A percentile compares a stretch with the other conserved stretches of the same genome.
Evolutionary conservation across 1,140 invertebrate species (phyloP).

Genomic region (Bombus confusus): DNA sequence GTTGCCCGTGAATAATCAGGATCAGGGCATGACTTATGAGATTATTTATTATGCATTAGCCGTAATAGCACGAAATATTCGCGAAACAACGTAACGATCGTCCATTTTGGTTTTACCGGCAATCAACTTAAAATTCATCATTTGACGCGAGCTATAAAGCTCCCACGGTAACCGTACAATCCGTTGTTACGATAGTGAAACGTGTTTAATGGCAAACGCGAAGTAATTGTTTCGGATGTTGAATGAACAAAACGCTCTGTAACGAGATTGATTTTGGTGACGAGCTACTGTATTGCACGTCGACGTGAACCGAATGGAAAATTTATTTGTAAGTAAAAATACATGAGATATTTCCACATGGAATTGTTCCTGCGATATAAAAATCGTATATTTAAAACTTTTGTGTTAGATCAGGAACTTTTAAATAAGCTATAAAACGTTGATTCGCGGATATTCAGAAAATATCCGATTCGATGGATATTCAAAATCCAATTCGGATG

Average conservation of each 20-base stretch:
- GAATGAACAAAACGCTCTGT: slow-evolving; percentile 1
- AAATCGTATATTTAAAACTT: too few species aligned
- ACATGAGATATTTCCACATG: too few species aligned
- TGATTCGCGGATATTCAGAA: too few species aligned
- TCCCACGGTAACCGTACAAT: not conserved
- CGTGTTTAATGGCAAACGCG: slow-evolving; percentile 9
- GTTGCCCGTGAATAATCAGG: slow-evolving; percentile 9
- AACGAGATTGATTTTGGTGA: slow-evolving; percentile 8
- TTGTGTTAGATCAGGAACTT: too few species aligned
- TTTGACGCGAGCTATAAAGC: not conserved
- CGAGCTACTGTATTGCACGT: not conserved
- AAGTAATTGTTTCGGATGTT: slow-evolving; percentile 12
- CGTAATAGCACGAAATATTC: slow-evolving; percentile 17
- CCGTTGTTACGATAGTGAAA: not conserved
- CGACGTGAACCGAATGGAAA: not conserved
- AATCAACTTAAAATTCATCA: slow-evolving; percentile 26
- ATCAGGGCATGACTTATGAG: not conserved
- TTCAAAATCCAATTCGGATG: too few species aligned
- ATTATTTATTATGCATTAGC: slow-evolving; percentile 36
- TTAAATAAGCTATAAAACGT: too few species aligned
- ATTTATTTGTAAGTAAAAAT: not conserved
- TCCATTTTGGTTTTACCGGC: not conserved
- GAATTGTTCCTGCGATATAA: too few species aligned
- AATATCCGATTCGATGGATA: too few species aligned
- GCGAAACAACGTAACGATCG: slow-evolving; percentile 13